Evolutionary conservation across 2,113 vertebrate genomes (phyloP), one percentile per base, ranked within the genome.

Genomic region (Anarhynchus alexandrinus): DNA sequence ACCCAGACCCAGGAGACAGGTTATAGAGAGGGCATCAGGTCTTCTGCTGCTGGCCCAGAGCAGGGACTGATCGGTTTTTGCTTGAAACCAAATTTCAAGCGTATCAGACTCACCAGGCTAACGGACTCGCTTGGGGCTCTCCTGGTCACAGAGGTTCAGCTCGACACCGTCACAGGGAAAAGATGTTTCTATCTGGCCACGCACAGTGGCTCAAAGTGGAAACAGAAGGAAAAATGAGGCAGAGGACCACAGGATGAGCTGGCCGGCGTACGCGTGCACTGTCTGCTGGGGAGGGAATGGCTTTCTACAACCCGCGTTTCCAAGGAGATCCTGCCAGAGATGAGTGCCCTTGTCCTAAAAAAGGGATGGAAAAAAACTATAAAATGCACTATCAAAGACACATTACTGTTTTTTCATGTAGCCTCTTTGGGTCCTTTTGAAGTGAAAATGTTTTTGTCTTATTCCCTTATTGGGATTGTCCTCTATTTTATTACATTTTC

Each of bases 321-420:
- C 91, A 92, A 92, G 94, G 94, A 92, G 88, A 96, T 88, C 58
- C 22, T 93, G 73, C 66, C 58, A 43, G 65, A 79, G 40, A 87
- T 91, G 36, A 93, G 45, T 92, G 62, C 74, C 82, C 88, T 86
- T 74, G 54, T 86, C 71, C 59, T 86, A 70, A 90, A 86, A 92
- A 74, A 62, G 17, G 38, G 36, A 72, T 30, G 13, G 32, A 38
- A 70, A 69, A 94, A 61, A 14, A 0, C 1, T 20, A 86, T 72
- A 87, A 93, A 87, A 76, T 72, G 47, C 43, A 45, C 10, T 71
- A 82, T 92, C 86, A 94, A 92, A 96, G 83, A 47, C 36, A 40
- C 9, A 45, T 69, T 92, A 45, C 11, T 93, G 29, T 13, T 80
- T 93, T 69, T 89, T 88, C 27, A 77, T 81, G 85, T 51, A 81